phyloP scores from a whole-genome alignment of 1,140 invertebrate genomes.

The Drosophila mayri region DNA sequence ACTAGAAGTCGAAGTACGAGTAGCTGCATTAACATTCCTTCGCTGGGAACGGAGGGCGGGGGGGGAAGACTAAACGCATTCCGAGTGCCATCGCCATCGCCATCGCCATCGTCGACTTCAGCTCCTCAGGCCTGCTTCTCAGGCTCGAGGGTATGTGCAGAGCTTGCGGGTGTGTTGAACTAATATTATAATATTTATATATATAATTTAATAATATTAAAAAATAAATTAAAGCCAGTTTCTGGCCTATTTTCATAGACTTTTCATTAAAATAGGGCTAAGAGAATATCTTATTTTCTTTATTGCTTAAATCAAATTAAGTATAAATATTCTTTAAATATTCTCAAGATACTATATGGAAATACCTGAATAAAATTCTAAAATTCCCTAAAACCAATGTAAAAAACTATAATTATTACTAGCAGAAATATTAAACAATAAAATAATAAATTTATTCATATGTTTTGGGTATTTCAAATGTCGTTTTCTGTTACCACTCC shows the following conservation, averaged over 20 bases:
- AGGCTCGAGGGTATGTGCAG: conserved; percentile 7
- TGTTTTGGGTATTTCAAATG: neutral
- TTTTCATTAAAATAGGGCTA: too few species aligned
- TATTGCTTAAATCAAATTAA: too few species aligned
- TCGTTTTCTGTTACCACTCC: neutral
- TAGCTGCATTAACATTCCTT: conserved; percentile 76
- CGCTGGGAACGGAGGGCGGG: neutral
- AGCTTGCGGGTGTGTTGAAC: neutral
- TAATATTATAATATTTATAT: too few species aligned
- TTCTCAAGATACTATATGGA: too few species aligned
- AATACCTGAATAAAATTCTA: neutral
- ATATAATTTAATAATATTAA: too few species aligned
- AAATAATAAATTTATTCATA: neutral
- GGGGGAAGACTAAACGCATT: conserved; percentile 71
- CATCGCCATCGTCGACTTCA: conserved; percentile 13
- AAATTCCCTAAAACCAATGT: neutral
- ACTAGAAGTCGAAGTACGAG: conserved; percentile 10
- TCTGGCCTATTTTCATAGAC: neutral
- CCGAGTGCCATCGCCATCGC: conserved; percentile 47
- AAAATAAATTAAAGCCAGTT: too few species aligned
- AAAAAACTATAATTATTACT: neutral
- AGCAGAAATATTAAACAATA: too few species aligned
- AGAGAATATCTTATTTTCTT: too few species aligned
- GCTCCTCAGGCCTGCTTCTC: conserved; percentile 49
- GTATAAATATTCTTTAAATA: too few species aligned